Conservation (phyloP, 2,113 vertebrate genomes). For the Leuciscus idus region DNA sequence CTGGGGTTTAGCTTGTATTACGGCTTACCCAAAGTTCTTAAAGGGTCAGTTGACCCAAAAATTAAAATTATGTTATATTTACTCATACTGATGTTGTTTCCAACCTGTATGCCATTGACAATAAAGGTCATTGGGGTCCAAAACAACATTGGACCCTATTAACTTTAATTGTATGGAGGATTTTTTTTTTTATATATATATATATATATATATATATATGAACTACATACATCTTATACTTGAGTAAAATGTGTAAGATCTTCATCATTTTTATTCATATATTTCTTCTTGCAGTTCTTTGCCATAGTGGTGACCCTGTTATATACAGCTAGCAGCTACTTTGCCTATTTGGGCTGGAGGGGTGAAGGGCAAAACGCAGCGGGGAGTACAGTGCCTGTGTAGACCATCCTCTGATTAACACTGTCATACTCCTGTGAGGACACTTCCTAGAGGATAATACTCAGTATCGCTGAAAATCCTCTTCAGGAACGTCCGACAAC, state of each 20-base stretch:
- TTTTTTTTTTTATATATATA: too few species aligned
- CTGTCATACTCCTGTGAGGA: background rate
- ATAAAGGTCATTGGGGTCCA: background rate
- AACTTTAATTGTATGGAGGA: background rate
- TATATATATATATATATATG: background rate
- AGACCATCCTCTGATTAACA: constrained; percentile 28
- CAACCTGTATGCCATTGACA: too few species aligned
- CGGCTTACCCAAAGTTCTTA: background rate
- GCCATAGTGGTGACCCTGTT: constrained; percentile 76
- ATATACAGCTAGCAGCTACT: constrained; percentile 81
- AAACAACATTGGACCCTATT: background rate
- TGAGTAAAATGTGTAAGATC: background rate
- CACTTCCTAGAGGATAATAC: background rate
- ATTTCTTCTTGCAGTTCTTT: constrained; percentile 82
- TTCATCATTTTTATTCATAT: background rate
- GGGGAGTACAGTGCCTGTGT: constrained; percentile 78
- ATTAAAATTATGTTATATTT: background rate
- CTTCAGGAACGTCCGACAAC: background rate
- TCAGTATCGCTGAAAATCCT: background rate
- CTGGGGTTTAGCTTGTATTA: background rate
- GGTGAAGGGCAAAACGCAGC: constrained; percentile 82
- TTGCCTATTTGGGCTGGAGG: constrained; percentile 87
- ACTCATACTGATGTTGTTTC: background rate
- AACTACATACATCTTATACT: background rate
- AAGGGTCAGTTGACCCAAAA: background rate